Conservation (phyloP, 2,797 vertebrate species). For the Gymnothorax javanicus region DNA sequence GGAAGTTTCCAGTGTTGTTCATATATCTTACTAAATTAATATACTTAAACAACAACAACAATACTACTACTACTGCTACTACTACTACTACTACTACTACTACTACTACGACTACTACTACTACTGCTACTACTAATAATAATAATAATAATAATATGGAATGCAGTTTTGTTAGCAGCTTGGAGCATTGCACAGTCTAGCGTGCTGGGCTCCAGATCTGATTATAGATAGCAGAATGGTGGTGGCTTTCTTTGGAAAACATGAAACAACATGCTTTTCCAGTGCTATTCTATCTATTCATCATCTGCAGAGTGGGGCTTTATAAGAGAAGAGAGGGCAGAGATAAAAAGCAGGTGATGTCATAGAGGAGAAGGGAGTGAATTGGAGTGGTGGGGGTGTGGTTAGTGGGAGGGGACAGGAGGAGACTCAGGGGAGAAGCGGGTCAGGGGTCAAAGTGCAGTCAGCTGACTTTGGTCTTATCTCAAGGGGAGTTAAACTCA, state of each 20-base stretch:
- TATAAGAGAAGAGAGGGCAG: background rate
- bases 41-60: no score
- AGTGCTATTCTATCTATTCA: background rate
- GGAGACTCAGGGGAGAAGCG: background rate
- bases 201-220: background rate
- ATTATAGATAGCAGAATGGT: background rate
- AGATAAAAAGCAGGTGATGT: background rate
- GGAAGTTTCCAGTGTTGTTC: background rate
- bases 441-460: constrained; percentile 11
- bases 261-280: background rate
- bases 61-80: no score
- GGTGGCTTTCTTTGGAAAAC: background rate
- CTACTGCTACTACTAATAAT: background rate
- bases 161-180: background rate
- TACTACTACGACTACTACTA: background rate
- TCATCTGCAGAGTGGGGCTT: background rate
- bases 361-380: background rate
- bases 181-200: background rate
- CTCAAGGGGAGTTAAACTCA: background rate
- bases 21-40: background rate
- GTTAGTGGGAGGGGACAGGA: background rate
- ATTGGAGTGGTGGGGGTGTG: background rate
- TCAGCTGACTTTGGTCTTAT: background rate
- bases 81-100: no score
- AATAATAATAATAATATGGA: background rate